These are phyloP conservation scores for Bagarius yarrelli DNA, from an alignment of 2,113 vertebrate genomes.

Conservation along the genomic window DNA sequence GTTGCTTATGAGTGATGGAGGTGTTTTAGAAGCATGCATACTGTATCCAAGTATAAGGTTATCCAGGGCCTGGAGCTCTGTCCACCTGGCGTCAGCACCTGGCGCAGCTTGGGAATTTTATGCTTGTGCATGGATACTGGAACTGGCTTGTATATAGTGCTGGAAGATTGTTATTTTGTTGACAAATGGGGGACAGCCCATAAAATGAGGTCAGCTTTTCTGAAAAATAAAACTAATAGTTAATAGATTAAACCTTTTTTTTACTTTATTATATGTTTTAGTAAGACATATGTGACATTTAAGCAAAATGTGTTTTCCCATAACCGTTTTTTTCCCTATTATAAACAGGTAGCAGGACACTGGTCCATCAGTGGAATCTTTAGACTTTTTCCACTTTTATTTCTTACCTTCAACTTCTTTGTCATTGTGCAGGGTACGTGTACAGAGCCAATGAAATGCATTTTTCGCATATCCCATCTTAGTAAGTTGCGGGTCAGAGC, in stretches of 20 bases:
- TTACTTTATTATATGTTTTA: no score
- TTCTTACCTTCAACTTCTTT: no score
- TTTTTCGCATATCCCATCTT: no score
- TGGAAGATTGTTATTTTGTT: not conserved
- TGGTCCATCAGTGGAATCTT: not conserved
- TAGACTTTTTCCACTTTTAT: not conserved
- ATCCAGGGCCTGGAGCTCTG: conserved; percentile 5
- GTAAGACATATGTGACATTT: no score
- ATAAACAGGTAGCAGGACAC: not conserved
- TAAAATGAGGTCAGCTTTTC: not conserved
- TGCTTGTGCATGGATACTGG: not conserved
- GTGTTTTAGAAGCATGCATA: conserved; percentile 28
- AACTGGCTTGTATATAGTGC: not conserved
- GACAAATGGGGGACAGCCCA: not conserved
- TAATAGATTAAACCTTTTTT: no score
- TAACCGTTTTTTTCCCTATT: no score
- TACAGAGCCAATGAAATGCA: no score
- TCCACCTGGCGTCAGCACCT: not conserved
- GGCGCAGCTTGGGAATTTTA: conserved; percentile 11
- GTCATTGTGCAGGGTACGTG: no score
- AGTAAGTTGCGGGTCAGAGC: no score
- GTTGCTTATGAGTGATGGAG: conserved; percentile 5
- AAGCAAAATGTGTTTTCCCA: no score
- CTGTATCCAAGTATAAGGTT: conserved; percentile 14
- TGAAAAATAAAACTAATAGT: no score